phyloP scores from a whole-genome alignment of 2,797 vertebrate species.

The Hippoglossus hippoglossus region DNA sequence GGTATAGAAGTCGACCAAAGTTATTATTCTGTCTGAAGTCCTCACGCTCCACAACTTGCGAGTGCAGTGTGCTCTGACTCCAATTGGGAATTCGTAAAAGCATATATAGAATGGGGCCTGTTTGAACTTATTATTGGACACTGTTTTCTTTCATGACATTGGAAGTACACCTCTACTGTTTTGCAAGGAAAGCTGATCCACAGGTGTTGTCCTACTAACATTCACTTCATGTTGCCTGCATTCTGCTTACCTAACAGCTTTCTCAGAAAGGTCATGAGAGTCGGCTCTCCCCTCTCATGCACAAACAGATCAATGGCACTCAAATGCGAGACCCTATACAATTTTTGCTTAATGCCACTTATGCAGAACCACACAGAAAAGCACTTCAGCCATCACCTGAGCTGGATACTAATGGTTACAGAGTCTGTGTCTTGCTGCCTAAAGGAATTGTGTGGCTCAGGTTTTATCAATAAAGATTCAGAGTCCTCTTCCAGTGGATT shows the following conservation, averaged over 20 bases:
- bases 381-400: neutral
- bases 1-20: slow-evolving; percentile 22
- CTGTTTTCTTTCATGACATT: slow-evolving; percentile 3
- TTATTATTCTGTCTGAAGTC: slow-evolving; percentile 35
- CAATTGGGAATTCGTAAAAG: slow-evolving; percentile 15
- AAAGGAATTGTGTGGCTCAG: neutral
- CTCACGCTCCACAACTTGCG: slow-evolving; percentile 14
- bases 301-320: neutral
- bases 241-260: slow-evolving; percentile 21
- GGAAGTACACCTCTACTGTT: slow-evolving; percentile 10
- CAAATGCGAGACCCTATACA: too few species aligned
- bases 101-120: neutral
- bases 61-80: slow-evolving; percentile 15
- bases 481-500: neutral
- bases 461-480: neutral
- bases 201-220: slow-evolving; percentile 24
- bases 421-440: neutral
- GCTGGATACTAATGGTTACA: neutral
- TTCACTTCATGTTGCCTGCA: slow-evolving; percentile 34
- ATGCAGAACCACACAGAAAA: neutral
- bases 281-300: neutral
- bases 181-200: slow-evolving; percentile 31
- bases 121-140: slow-evolving; percentile 10
- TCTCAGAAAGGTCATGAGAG: slow-evolving; percentile 32
- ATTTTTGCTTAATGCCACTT: neutral